A percentile compares a stretch with the other conserved stretches of the same genome.
These are phyloP conservation scores for Priocnemis perturbator DNA, from an alignment of 2,888 invertebrate genomes.

Conservation along the genomic window DNA sequence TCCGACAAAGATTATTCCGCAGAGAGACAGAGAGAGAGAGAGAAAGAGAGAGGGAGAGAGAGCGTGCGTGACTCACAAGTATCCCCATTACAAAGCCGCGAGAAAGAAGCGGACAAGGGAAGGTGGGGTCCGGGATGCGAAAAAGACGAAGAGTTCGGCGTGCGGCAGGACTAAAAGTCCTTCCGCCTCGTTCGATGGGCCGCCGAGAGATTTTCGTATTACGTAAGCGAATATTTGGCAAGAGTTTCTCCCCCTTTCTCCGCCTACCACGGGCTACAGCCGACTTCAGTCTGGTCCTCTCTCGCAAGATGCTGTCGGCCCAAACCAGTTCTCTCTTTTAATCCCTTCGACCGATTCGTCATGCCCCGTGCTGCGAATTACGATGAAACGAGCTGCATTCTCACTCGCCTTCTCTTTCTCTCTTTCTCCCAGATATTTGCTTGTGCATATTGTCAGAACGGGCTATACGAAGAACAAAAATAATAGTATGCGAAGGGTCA, in stretches of 20 bases:
- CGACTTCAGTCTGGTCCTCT: not conserved
- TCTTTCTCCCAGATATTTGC: no score
- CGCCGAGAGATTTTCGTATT: slow-evolving; percentile 17
- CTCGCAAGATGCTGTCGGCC: slow-evolving; percentile 2
- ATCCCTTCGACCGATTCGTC: slow-evolving; percentile 17
- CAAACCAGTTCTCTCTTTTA: slow-evolving; percentile 54
- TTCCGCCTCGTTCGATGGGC: slow-evolving; percentile 15
- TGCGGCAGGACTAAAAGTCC: slow-evolving; percentile 12
- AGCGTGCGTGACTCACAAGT: not conserved
- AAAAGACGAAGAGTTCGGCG: slow-evolving; percentile 14
- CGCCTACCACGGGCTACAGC: slow-evolving; percentile 1
- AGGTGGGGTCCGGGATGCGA: slow-evolving; percentile 1
- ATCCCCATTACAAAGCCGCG: not conserved
- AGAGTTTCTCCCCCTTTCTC: not conserved
- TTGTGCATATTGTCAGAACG: no score
- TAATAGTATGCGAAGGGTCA: not conserved
- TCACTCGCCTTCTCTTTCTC: slow-evolving; percentile 3
- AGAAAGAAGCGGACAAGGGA: slow-evolving; percentile 4
- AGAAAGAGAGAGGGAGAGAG: not conserved
- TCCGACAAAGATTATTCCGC: not conserved
- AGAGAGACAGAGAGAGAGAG: no score
- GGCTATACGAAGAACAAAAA: no score
- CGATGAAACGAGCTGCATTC: slow-evolving; percentile 1
- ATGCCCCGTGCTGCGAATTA: slow-evolving; percentile 5
- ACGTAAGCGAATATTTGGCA: slow-evolving; percentile 42